Evolutionary conservation across 2,888 invertebrate genomes (phyloP).

Genomic region (Noctua comes): DNA sequence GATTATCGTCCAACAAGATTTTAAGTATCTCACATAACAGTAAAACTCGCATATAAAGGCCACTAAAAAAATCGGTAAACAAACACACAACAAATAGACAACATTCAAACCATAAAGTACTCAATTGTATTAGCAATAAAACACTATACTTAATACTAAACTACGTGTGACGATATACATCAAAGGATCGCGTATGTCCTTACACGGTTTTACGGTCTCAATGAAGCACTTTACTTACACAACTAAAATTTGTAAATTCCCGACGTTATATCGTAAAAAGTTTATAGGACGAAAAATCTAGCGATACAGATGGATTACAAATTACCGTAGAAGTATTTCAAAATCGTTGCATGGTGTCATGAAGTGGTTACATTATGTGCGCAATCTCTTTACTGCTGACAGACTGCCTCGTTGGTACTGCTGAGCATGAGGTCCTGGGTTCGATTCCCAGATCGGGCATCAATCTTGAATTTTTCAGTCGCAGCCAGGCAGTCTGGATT

Average conservation of each 20-base stretch:
- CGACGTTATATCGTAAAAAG: conserved; percentile 35
- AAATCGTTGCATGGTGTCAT: conserved; percentile 7
- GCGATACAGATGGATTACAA: conserved; percentile 18
- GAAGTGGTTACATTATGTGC: not conserved
- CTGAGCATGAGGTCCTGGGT: no score
- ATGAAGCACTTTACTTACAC: conserved; percentile 14
- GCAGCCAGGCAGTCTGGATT: no score
- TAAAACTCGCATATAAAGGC: not conserved
- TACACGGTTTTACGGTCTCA: conserved; percentile 2
- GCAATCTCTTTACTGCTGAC: not conserved
- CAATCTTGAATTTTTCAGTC: no score
- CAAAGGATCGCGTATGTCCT: conserved; percentile 19
- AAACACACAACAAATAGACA: not conserved
- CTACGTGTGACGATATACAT: conserved; percentile 25
- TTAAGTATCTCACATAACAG: not conserved
- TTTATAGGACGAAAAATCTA: conserved; percentile 39
- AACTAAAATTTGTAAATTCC: conserved; percentile 5
- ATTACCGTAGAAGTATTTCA: conserved; percentile 7
- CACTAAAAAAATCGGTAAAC: conserved; percentile 12
- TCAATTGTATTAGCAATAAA: conserved; percentile 31
- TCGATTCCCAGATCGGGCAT: no score
- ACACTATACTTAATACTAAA: not conserved
- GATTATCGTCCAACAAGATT: not conserved
- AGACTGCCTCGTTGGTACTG: no score
- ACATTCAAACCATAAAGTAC: not conserved